A percentile compares a stretch with the other conserved stretches of the same genome.
Conservation (phyloP, 1,140 invertebrate genomes). For the Drosophila pectinifera region DNA sequence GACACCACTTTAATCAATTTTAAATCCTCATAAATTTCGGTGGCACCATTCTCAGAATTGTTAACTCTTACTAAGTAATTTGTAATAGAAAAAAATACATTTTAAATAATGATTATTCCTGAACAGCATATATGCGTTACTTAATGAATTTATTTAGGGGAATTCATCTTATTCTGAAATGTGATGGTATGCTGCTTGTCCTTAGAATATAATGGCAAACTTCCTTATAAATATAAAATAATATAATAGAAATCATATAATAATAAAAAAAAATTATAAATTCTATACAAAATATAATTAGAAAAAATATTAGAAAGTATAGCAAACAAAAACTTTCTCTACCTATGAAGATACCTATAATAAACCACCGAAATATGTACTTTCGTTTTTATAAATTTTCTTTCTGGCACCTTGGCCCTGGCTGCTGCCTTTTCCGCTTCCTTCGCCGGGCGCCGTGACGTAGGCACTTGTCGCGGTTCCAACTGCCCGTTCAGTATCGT, state of each 20-base stretch:
- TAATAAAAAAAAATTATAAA: not conserved
- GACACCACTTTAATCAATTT: not conserved
- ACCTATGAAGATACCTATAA: not conserved
- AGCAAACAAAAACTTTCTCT: not conserved
- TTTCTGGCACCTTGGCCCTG: slow-evolving; percentile 16
- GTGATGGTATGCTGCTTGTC: no score
- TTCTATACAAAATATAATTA: not conserved
- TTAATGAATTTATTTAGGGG: not conserved
- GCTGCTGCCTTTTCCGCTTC: slow-evolving; percentile 27
- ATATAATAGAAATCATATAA: not conserved
- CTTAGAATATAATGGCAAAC: no score
- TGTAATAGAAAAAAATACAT: slow-evolving; percentile 9
- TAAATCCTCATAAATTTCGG: not conserved
- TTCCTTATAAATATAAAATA: not conserved
- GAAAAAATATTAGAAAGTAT: slow-evolving; percentile 3
- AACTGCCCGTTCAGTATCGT: slow-evolving; percentile 36
- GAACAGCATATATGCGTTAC: not conserved
- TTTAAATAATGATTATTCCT: not conserved
- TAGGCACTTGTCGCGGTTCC: slow-evolving; percentile 53
- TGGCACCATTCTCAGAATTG: no score
- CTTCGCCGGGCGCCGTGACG: slow-evolving; percentile 32
- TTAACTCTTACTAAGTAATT: not conserved
- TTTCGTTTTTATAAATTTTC: slow-evolving; percentile 28
- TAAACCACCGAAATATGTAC: slow-evolving; percentile 12
- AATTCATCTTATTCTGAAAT: no score